A percentile compares a stretch with the other conserved stretches of the same genome.
Conservation (phyloP, 1,140 invertebrate species). For the Maconellicoccus hirsutus region DNA sequence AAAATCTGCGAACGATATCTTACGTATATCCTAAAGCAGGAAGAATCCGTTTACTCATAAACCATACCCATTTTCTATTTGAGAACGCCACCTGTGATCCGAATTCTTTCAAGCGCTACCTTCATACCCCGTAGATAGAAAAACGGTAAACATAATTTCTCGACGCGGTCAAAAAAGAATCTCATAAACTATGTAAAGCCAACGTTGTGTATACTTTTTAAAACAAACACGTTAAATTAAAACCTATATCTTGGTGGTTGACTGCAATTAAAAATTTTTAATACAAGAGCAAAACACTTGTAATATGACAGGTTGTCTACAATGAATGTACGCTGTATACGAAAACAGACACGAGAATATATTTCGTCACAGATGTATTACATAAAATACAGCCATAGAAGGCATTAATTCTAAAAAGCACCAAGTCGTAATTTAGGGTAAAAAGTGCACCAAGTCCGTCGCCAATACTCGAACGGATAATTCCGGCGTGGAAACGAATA, state of each 20-base stretch:
- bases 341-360: not conserved
- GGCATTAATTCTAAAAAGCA: not conserved
- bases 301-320: not conserved
- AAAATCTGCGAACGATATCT: no score
- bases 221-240: no score
- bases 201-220: no score
- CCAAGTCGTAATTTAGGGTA: not conserved
- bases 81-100: constrained; percentile 1
- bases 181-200: no score
- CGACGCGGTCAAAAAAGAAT: no score
- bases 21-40: no score
- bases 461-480: not conserved
- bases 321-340: not conserved
- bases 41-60: not conserved
- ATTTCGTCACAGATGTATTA: not conserved
- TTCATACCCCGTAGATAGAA: not conserved
- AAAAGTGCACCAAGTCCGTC: not conserved
- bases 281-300: not conserved
- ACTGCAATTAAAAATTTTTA: no score
- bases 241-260: no score
- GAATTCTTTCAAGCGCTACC: not conserved
- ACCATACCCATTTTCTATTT: not conserved
- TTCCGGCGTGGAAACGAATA: not conserved
- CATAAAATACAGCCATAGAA: not conserved
- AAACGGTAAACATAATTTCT: no score